Conservation (phyloP, 1,140 invertebrate genomes). For the Trachymyrmex cornetzi region DNA sequence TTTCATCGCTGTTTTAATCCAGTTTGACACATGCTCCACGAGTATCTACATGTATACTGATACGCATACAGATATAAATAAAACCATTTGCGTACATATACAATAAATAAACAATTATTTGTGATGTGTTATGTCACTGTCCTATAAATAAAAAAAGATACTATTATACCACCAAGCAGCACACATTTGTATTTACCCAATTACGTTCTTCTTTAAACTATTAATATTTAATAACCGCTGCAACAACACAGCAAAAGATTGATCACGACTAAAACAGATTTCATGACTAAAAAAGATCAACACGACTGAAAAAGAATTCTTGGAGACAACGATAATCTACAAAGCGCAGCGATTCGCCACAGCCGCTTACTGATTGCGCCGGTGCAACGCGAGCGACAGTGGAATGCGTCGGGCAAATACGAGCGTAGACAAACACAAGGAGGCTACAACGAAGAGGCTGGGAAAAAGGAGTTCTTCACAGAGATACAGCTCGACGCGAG, state of each 20-base stretch:
- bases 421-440: constrained; percentile 77
- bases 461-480: constrained; percentile 70
- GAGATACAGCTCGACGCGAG: constrained; percentile 70
- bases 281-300: too few relatives aligned
- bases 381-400: constrained; percentile 71
- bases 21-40: constrained; percentile 49
- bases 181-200: constrained; percentile 17
- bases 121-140: not conserved
- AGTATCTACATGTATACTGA: constrained; percentile 16
- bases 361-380: constrained; percentile 47
- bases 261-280: constrained; percentile 14
- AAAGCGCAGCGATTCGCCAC: constrained; percentile 51
- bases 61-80: constrained; percentile 34
- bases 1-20: constrained; percentile 51
- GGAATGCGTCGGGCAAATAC: constrained; percentile 81
- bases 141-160: not conserved
- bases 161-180: not conserved
- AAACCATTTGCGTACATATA: not conserved
- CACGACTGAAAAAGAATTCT: not conserved
- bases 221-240: constrained; percentile 24
- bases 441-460: constrained; percentile 71
- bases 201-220: constrained; percentile 8
- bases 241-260: not conserved
- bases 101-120: constrained; percentile 5
- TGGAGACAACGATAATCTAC: constrained; percentile 38